phyloP scores from a whole-genome alignment of 2,797 vertebrate species.

The Setipinna tenuifilis region DNA sequence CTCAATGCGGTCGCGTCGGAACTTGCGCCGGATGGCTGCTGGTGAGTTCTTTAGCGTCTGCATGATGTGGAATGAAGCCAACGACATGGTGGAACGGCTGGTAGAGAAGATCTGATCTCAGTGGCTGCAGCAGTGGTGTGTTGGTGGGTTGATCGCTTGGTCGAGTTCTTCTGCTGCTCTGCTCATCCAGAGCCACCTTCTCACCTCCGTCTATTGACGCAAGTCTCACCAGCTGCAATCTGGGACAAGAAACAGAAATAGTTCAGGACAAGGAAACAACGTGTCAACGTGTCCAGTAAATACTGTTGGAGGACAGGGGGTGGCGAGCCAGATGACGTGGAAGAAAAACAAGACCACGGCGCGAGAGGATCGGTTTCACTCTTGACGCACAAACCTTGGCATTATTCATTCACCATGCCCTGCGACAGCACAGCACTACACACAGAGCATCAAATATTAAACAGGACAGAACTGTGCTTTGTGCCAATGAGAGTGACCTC shows the following conservation, averaged over 20 bases:
- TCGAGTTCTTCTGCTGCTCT: not conserved
- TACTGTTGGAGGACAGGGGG: slow-evolving; percentile 26
- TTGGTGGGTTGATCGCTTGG: not conserved
- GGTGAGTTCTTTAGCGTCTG: slow-evolving; percentile 82
- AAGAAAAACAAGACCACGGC: slow-evolving; percentile 39
- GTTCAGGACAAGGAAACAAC: not conserved
- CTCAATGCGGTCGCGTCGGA: slow-evolving; percentile 76
- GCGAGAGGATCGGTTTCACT: slow-evolving; percentile 53
- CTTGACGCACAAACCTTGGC: slow-evolving; percentile 50
- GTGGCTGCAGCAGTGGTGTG: not conserved
- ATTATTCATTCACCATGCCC: slow-evolving; percentile 55
- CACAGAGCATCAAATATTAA: slow-evolving; percentile 66
- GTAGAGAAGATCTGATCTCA: not conserved
- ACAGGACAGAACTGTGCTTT: slow-evolving; percentile 41
- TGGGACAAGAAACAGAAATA: slow-evolving; percentile 52
- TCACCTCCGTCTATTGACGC: slow-evolving; percentile 51
- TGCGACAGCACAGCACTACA: not conserved
- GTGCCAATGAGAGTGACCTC: slow-evolving; percentile 30
- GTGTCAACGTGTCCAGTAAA: slow-evolving; percentile 44
- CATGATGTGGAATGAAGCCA: slow-evolving; percentile 77
- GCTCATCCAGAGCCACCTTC: slow-evolving; percentile 36
- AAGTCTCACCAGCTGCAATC: slow-evolving; percentile 51
- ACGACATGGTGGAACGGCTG: slow-evolving; percentile 65
- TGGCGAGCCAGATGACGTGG: slow-evolving; percentile 34
- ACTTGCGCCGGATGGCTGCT: slow-evolving; percentile 74